Conservation (phyloP, 1,140 invertebrate genomes). For the Hormaphis cornu region DNA sequence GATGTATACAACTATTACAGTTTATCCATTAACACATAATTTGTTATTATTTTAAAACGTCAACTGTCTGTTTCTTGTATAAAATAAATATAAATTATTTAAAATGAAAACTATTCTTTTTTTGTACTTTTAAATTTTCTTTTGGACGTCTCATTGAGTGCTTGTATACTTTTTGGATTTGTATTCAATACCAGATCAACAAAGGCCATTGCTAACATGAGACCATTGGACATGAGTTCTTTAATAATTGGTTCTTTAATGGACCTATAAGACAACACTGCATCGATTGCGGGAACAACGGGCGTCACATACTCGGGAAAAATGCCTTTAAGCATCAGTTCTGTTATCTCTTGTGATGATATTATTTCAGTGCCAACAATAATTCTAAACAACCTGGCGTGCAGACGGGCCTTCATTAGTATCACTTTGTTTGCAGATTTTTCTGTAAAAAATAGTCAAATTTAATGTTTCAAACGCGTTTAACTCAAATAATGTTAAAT, state of each 20-base stretch:
- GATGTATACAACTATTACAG: too few species aligned
- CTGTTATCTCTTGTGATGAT: constrained; percentile 24
- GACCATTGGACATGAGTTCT: constrained; percentile 24
- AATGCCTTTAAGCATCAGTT: constrained; percentile 7
- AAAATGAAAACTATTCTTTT: not conserved
- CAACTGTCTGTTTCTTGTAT: too few species aligned
- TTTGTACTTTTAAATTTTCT: not conserved
- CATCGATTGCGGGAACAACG: constrained; percentile 1
- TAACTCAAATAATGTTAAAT: not conserved
- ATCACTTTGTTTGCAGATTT: not conserved
- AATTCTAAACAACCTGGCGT: constrained; percentile 15
- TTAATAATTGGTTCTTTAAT: not conserved
- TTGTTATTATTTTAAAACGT: too few species aligned
- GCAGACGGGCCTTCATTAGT: constrained; percentile 6
- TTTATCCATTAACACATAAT: too few species aligned
- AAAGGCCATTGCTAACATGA: constrained; percentile 9
- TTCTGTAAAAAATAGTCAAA: not conserved
- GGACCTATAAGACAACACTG: not conserved
- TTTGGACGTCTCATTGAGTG: not conserved
- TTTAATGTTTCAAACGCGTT: not conserved
- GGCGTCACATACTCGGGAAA: constrained; percentile 11
- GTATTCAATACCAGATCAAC: not conserved
- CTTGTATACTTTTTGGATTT: constrained; percentile 20
- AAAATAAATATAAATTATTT: not conserved
- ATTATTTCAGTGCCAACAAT: constrained; percentile 25